Conservation (phyloP, 2,888 invertebrate genomes). For the Cephus pygmeus region DNA sequence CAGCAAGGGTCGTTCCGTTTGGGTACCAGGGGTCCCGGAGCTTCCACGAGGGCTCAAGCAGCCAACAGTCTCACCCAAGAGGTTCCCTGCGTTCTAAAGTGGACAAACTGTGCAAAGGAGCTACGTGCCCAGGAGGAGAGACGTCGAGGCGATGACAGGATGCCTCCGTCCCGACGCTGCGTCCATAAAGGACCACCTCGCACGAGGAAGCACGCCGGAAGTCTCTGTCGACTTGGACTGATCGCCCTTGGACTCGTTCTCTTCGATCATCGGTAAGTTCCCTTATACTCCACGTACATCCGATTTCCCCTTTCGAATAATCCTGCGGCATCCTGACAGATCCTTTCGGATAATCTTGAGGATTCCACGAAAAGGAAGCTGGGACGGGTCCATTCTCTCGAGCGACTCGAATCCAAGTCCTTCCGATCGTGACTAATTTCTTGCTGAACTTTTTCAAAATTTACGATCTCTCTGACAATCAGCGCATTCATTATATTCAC, state of each 20-base stretch:
- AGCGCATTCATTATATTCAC: neutral
- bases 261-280: conserved; percentile 55
- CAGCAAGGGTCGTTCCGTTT: conserved; percentile 44
- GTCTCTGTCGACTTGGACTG: conserved; percentile 27
- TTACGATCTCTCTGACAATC: conserved; percentile 24
- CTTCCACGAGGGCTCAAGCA: neutral
- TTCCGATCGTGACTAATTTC: conserved; percentile 34
- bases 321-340: neutral
- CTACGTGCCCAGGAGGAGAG: conserved; percentile 3
- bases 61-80: neutral
- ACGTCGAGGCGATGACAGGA: conserved; percentile 61
- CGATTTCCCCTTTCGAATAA: neutral
- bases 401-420: conserved; percentile 1
- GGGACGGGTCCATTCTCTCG: neutral
- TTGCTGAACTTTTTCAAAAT: conserved; percentile 27
- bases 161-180: conserved; percentile 59
- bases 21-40: conserved; percentile 46
- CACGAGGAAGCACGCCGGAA: conserved; percentile 42
- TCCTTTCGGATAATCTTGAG: neutral
- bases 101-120: conserved; percentile 43
- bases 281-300: neutral
- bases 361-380: neutral
- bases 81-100: conserved; percentile 35
- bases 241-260: conserved; percentile 32
- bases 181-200: conserved; percentile 54